Evolutionary conservation across 2,797 vertebrate species (phyloP), one percentile per base, ranked within the genome.

Genomic region (Dipus sagitta): DNA sequence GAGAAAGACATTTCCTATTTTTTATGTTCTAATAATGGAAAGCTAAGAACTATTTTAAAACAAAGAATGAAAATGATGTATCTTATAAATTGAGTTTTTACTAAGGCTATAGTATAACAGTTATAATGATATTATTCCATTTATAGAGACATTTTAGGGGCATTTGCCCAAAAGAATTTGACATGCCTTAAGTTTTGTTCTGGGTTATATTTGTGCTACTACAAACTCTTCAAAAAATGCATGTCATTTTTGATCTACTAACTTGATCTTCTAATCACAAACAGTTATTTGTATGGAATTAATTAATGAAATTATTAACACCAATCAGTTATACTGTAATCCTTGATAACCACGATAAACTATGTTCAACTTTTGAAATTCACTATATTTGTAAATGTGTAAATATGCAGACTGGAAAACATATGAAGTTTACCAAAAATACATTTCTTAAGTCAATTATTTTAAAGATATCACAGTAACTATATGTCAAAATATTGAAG

Each of bases 1-100:
- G 64, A 78, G 23, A 94, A 68, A 96, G 92, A 68, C 28, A 28
- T 30, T 96, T 97, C 5, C 70, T 91, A 80, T 82, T 28, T 65
- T 88, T 30, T 42, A 94, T 4, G 12, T 96, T 90, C 34, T 88
- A 95, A 94, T 62, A 96, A 96, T 94, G 91, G 82, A n/a, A 90
- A 90, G 42, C 91, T 94, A 60, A 77, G 58, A 90, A 80, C 54
- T 70, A 52, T 86, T 82, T 95, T 87, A 91, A 92, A 96, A 76
- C 12, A 94, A 93, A 84, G 62, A 92, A 80, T 93, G 24, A 86
- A 96, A 94, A 76, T 91, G 60, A 92, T 71, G 13, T 32, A 47
- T 84, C 86, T 88, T 93, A 47, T 28, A 60, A 93, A 62, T 72
- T 95, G 62, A 68, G 54, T 76, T 89, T 93, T 96, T 86, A 67